Conservation (phyloP, 2,888 invertebrate species). For the Neria commutata region DNA sequence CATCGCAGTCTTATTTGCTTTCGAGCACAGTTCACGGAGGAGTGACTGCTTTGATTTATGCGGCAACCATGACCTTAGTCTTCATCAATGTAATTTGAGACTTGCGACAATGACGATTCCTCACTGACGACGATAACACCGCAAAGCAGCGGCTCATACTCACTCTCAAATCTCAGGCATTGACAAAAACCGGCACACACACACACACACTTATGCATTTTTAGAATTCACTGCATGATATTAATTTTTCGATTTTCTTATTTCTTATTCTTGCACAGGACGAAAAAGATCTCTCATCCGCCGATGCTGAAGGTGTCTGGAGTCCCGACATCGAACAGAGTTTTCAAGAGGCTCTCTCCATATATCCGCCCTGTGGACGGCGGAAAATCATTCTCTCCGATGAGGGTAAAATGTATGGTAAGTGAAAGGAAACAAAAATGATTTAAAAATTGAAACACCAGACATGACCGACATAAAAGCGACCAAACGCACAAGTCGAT, state of each 20-base stretch:
- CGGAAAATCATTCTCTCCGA: constrained; percentile 99
- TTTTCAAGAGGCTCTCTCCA: constrained; percentile 99
- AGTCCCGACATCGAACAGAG: constrained; percentile 99
- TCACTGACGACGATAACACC: constrained; percentile 1
- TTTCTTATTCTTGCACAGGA: constrained; percentile 63
- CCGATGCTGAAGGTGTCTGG: constrained; percentile 99
- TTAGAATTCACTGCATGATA: constrained; percentile 11
- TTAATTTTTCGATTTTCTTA: neutral
- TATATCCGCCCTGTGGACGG: constrained; percentile 99
- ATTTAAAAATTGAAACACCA: no score
- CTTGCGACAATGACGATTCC: constrained; percentile 11
- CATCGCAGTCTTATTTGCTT: no score
- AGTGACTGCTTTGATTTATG: no score
- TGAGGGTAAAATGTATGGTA: constrained; percentile 99
- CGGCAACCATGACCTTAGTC: no score
- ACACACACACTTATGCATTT: neutral
- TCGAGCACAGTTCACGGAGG: no score
- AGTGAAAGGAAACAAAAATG: constrained; percentile 65
- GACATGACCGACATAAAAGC: no score
- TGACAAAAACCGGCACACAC: neutral
- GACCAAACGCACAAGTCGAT: no score
- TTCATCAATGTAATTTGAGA: constrained; percentile 32
- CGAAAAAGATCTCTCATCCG: constrained; percentile 90
- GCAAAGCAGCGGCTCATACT: neutral
- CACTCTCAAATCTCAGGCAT: neutral